Percentiles rank a stretch among this genome's conserved stretches.
Conservation (phyloP, 2,113 vertebrate species). For the Dromas ardeola region DNA sequence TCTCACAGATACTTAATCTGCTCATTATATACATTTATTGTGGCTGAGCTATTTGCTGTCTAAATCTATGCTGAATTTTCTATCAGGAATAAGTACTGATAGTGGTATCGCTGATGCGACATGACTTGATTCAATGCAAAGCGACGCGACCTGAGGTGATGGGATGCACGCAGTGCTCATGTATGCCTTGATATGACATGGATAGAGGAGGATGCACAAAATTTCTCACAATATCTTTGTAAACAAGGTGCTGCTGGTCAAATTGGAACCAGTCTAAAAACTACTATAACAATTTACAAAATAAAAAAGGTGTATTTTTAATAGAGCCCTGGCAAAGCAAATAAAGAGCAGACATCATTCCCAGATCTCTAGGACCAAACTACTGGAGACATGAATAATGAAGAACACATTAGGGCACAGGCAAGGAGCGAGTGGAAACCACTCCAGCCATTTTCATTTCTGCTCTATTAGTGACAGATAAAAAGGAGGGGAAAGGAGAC, state of each 20-base stretch:
- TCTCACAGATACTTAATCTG: constrained; percentile 48
- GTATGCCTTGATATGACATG: neutral
- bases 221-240: neutral
- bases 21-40: constrained; percentile 72
- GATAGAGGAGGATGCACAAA: neutral
- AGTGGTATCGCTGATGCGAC: constrained; percentile 47
- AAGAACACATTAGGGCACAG: neutral
- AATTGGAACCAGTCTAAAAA: neutral
- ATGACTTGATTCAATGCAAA: constrained; percentile 65
- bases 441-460: neutral
- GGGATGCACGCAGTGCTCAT: neutral
- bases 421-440: neutral
- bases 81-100: constrained; percentile 50
- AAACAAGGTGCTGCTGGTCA: constrained; percentile 32
- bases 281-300: neutral
- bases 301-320: neutral
- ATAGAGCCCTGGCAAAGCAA: neutral
- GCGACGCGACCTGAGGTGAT: constrained; percentile 56
- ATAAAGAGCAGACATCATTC: neutral
- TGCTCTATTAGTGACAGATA: neutral
- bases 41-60: constrained; percentile 65
- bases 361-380: neutral
- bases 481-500: neutral
- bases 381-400: neutral
- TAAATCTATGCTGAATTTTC: constrained; percentile 59